Base-by-base conservation (phyloP, 1,140 invertebrate genomes). In the Plutomurus gul region DNA sequence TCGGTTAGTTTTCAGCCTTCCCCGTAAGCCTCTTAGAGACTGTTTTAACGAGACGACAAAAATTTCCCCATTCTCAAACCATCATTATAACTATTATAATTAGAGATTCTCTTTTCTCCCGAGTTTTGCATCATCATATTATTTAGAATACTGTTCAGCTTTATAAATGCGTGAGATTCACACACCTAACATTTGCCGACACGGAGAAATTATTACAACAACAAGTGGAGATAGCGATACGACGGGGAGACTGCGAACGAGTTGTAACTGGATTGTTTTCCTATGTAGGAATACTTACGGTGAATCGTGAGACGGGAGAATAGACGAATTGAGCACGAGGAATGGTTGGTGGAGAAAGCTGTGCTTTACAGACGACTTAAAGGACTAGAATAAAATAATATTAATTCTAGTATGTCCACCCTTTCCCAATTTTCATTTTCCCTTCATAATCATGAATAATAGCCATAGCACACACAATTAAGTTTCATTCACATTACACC, bases 381-480 rank as follows among this genome's bases (percentile, higher is more conserved):
- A 43, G 10, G 7, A 13, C 11, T 13, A 25, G 30, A 8, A 27
- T 27, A 56, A 27, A 16, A 25, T 56, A 27, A 11, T 30, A 56
- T 43, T 43, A 43, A 43, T 43, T 13, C 10, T n/a, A 43, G n/a
- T 43, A 43, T 43, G 51, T 8, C 25, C 51, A 25, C 25, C 11
- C 25, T 56, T 30, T 13, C 25, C 56, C 27, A 65, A 30, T 13
- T 33, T 33, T 30, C 56, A 33, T 65, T 65, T 65, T 16, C 56
- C 56, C 7, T 36, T n/a, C n/a, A 65, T 65, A 65, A 65, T 65
- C 56, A 65, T 65, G 56, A 65, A 36, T 65, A 65, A 65, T 65
- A 25, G 27, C 56, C 18, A 65, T 30, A 30, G 56, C 56, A 65
- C 30, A 65, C 56, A 36, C 56, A 65, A 65, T 65, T 65, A 65